Base-by-base conservation (phyloP, 2,113 vertebrate genomes). In the Pluvialis apricaria region DNA sequence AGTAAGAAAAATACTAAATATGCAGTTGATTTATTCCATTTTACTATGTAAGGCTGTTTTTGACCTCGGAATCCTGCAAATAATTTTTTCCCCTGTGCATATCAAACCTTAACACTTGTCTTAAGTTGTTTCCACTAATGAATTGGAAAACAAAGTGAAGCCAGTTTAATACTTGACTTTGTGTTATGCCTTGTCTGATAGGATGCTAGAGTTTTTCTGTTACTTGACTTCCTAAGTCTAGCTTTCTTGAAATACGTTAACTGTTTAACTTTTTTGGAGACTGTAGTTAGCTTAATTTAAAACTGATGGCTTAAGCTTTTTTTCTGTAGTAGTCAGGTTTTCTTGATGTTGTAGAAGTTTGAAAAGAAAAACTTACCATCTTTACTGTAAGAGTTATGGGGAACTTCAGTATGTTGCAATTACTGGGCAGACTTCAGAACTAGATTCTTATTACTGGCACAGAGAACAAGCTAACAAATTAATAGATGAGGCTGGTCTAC, bases 381-480 rank as follows among this genome's bases (percentile, higher is more conserved):
- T 51, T 94, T 91, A 82, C 54, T 62, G 70, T 85, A 82, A 85
- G 80, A 86, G 28, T 84, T 69, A 25, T 22, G 26, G 77, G 91
- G 81, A 95, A 80, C 81, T 90, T 82, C 15, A 72, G 29, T 55
- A 8, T 95, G 89, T 95, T 95, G 94, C 71, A 97, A 94, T 92
- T 90, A 44, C n/a, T 51, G 57, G 47, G 28, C 45, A 82, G 36
- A 22, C 36, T 91, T 78, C 58, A 69, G 77, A 84, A 64, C 9
- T 42, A 51, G 9, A 38, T 92, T 64, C 47, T 54, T 78, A n/a
- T 17, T 86, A 24, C 42, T 64, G 65, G n/a, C n/a, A 76, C 38
- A 62, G 29, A 76, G 73, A 82, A 61, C 45, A 58, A 57, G 7
- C 7, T 71, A 55, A 60, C 42, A 73, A 52, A 77, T 42, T 57